Evolutionary conservation across 2,113 vertebrate genomes (phyloP), one percentile per base, ranked within the genome.

Genomic region (Ascaphus truei): DNA sequence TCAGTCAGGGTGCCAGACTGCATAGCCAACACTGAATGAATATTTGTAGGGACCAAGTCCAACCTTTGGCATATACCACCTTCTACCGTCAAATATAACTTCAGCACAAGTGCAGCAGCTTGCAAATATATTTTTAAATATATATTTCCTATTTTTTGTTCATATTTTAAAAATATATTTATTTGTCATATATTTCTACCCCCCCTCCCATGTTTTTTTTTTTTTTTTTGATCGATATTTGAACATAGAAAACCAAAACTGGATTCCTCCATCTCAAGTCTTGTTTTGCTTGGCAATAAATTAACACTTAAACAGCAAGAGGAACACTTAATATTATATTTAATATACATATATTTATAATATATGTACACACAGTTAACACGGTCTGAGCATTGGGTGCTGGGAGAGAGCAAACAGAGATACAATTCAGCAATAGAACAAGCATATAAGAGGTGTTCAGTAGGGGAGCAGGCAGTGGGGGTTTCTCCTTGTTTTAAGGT

Each of bases 281-380:
- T 33, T 57, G 60, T 23, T 68, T 26, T 47, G 45, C 62, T 73
- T 71, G 56, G 73, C 72, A 76, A 68, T 41, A 52, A 75, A 72
- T 77, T 75, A 75, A 75, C 71, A 75, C 76, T 48, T n/a, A 55
- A 72, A 61, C 51, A 39, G 7, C 47, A 62, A 73, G 75, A 64
- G 57, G 41, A 65, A 72, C 74, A 72, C 58, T 73, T 72, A 27
- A 57, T 62, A 73, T 60, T 60, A 56, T 75, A 73, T 81, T 86
- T 84, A 79, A 83, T 86, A 85, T 85, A 86, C 84, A 83, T 84
- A 85, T 83, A 79, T 87, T 78, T 88, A 85, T 83, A 83, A 80
- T 84, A 85, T 87, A 83, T 86, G 85, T 84, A 86, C 81, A 88
- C 86, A 88, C 86, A 88, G 85, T 88, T 85, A 87, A 81, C 84